Evolutionary conservation across 2,113 vertebrate genomes (phyloP).

Genomic region (Crocuta crocuta): DNA sequence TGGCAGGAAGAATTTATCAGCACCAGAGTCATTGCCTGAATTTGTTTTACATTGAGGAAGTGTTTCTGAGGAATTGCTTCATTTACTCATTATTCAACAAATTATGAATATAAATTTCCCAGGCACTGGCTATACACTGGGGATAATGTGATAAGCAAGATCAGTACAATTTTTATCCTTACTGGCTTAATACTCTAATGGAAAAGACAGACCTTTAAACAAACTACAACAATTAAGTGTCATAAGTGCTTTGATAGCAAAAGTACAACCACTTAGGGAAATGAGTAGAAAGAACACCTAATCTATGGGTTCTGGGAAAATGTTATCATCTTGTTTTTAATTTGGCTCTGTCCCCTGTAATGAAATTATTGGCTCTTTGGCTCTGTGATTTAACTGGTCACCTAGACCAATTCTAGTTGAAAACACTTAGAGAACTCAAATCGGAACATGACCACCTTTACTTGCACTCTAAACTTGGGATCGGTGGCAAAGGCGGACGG

Average conservation of each 20-base stretch:
- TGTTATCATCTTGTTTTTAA: conserved; percentile 55
- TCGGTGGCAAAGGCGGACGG: conserved; percentile 42
- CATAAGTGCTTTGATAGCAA: not conserved
- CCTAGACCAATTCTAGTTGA: not conserved
- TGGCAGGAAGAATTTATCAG: not conserved
- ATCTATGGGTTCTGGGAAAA: not conserved
- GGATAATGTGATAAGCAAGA: not conserved
- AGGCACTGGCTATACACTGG: not conserved
- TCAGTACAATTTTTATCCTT: not conserved
- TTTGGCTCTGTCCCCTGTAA: conserved; percentile 8
- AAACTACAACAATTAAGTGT: not conserved
- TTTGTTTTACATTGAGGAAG: not conserved
- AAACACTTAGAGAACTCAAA: conserved; percentile 65
- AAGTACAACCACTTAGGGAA: not conserved
- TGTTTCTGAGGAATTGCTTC: conserved; percentile 2
- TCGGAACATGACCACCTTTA: conserved; percentile 50
- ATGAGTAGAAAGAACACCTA: not conserved
- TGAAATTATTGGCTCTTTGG: conserved; percentile 55
- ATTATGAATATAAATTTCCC: not conserved
- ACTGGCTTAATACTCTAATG: not conserved
- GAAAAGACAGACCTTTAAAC: not conserved
- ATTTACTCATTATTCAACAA: not conserved
- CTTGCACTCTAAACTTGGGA: conserved; percentile 52
- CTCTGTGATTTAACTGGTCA: not conserved
- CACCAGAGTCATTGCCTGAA: not conserved